Base-by-base conservation (phyloP, 2,797 vertebrate species). In the Neostethus bicornis region DNA sequence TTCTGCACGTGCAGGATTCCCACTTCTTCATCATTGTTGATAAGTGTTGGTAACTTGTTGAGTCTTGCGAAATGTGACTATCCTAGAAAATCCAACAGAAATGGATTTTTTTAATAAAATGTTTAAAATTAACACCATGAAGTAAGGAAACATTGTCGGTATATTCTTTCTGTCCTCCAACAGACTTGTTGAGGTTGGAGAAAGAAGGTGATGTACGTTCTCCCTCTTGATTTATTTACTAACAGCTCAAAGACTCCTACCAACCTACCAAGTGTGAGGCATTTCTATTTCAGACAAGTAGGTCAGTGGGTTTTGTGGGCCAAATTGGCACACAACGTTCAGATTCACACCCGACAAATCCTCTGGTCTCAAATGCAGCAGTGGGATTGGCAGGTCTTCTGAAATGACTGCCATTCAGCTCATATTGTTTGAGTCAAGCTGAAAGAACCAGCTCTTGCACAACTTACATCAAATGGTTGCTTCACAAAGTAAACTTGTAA, bases 211-310 rank as follows among this genome's bases (percentile, higher is more conserved):
- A 39, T 19, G 9, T 20, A 17, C 11, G 7, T 23, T 23, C 6
- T 8, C 19, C 19, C 34, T 21, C n/a, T 24, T n/a, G n/a, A n/a
- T n/a, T n/a, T n/a, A n/a, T 39, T 24, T 12, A 13, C 8, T 7
- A 4, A 3, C 2, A 13, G 19, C 42, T 47, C 23, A 16, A 29
- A 34, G 9, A 28, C 50, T 64, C 42, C 45, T 14, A 28, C 41
- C 45, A 28, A 26, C 45, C 39, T 42, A 7, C 24, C 37, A 44
- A 28, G 34, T 50, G 23, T 50, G 26, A 59, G 32, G 48, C 34
- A 24, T 70, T 75, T 66, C 45, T 66, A 32, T 63, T 47, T 70
- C 5, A 4, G 51, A 34, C 19, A 66, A 61, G n/a, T 77, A 19
- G 69, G 72, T 73, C 66, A 67, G 3, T 14, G 2, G 11, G 35